phyloP scores from a whole-genome alignment of 2,888 invertebrate genomes.

The Pilophorus perplexus region DNA sequence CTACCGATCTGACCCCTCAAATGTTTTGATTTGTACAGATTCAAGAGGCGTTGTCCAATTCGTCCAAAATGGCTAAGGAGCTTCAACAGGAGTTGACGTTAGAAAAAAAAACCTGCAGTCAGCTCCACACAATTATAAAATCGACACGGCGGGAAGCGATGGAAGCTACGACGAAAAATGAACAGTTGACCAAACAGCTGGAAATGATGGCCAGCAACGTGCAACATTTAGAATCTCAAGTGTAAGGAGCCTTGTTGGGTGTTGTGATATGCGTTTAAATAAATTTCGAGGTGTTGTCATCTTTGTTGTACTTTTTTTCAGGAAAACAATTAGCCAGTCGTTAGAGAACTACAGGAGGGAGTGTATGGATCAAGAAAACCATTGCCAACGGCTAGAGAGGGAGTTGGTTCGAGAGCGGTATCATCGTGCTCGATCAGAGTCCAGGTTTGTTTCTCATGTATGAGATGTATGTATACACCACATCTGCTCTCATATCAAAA shows the following conservation, averaged over 20 bases:
- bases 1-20: too few relatives aligned
- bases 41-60: too few relatives aligned
- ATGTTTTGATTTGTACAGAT: too few relatives aligned
- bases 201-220: constrained; percentile 4
- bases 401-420: not conserved
- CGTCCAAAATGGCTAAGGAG: not conserved
- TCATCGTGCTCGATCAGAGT: not conserved
- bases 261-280: too few relatives aligned
- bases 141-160: constrained; percentile 6
- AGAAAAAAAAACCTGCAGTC: not conserved
- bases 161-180: not conserved
- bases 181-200: constrained; percentile 9
- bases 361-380: not conserved
- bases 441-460: not conserved
- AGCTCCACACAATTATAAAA: not conserved
- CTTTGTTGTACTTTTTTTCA: too few relatives aligned
- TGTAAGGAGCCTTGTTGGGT: too few relatives aligned
- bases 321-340: not conserved
- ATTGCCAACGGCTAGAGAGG: not conserved
- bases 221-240: not conserved
- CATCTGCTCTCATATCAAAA: too few relatives aligned
- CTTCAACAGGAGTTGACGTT: not conserved
- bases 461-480: too few relatives aligned
- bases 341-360: not conserved
- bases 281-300: too few relatives aligned